Evolutionary conservation across 35 echinoderm and acorn worm genomes (phyloP), one percentile per base, ranked within the genome.

Genomic region (Chiridota heheva): DNA sequence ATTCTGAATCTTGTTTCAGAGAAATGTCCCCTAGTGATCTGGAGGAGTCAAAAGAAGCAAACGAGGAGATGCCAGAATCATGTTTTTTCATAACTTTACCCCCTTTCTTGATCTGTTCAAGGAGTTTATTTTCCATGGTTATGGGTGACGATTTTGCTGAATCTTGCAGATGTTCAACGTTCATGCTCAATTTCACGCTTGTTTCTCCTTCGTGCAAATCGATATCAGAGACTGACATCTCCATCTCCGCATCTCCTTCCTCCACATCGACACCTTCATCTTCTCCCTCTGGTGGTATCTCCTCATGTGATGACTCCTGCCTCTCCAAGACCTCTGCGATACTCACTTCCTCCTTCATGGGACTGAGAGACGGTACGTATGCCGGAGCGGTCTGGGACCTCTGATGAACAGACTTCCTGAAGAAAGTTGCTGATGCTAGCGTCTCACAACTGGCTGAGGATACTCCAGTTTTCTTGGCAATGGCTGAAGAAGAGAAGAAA

Each of bases 351-450:
- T 74, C 70, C 44, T 34, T 51, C 26, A 47, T 74, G 32, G 70
- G 70, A 3, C 43, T 51, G 0, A 74, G 70, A 29, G 70, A 74
- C 0, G 70, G 70, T 0, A 32, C 36, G 30, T 74, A 74, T 8
- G 70, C 43, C 1, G 70, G 70, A 0, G 43, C 32, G 40, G 43
- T 74, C 2, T 33, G 15, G 1, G 70, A 74, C 29, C 70, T 42
- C n/a, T 74, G 70, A 30, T 74, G 70, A 18, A 60, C 6, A 13
- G 70, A 74, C 44, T 51, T 74, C 44, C 70, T 74, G 70, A 46
- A 74, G 44, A 74, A 74, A 32, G 70, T 74, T 24, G 70, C 70
- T 51, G 47, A 47, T 26, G 47, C 56, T 15, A 74, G 24, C 36
- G 30, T 51, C 17, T 30, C 56, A 1, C 31, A 47, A 5, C 26